Evolutionary conservation across 2,113 vertebrate genomes (phyloP), one percentile per base, ranked within the genome.

Genomic region (Leptobrachium leishanense): DNA sequence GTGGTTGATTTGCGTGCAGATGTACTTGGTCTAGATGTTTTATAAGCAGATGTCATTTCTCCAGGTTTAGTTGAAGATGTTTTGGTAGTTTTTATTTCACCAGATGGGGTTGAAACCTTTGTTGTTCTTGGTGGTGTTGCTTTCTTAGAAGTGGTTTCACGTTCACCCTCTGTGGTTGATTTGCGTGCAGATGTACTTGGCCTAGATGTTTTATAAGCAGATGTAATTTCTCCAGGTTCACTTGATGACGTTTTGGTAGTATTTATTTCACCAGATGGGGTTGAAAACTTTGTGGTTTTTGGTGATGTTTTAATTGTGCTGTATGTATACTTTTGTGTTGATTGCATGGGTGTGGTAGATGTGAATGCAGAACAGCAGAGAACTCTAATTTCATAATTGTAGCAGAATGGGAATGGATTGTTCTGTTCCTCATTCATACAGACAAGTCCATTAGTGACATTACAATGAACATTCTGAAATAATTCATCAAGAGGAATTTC

Each of bases 301-400:
- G 1, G 9, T 1, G 53, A 54, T 41, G 70, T 2, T 50, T 31
- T 41, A 31, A 31, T 11, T 53, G 70, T 6, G 70, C 39, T 12
- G 70, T 72, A 31, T 2, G 31, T 20, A 2, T 31, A 11, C 31
- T 55, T 12, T 55, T 71, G 44, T 71, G n/a, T 4, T 39, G n/a
- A 71, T 31, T 71, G n/a, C 11, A 50, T 72, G 10, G 50, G n/a
- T 39, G 70, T 72, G 10, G 50, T 72, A 41, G 41, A 5, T 68
- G 4, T 68, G 41, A 42, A 13, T 5, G 39, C 41, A 12, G 66
- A 43, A 42, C 6, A 84, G 54, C 74, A 83, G 2, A 82, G 20
- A 2, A 73, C 43, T 41, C 81, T 65, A 2, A 80, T 68, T 2
- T 76, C 64, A 42, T 82, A 65, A 15, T 75, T 71, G 46, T 69